Conservation (phyloP, 1,140 invertebrate genomes). For the Pachypeltis micranthus region DNA sequence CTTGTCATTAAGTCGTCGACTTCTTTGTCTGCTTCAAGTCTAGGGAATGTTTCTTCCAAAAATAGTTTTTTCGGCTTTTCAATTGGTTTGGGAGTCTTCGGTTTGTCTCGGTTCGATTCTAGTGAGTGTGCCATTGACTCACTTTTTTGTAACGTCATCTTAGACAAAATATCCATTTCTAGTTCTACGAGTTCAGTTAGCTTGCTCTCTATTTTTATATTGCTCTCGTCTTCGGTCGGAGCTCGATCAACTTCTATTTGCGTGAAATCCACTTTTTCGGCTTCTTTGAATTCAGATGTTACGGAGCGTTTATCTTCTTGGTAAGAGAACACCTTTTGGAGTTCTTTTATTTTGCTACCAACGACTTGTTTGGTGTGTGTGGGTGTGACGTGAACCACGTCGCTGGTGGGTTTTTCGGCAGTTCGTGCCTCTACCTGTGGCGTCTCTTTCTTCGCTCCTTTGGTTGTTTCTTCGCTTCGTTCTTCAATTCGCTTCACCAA, state of each 20-base stretch:
- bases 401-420: slow-evolving; percentile 7
- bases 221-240: slow-evolving; percentile 21
- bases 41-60: slow-evolving; percentile 12
- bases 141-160: slow-evolving; percentile 23
- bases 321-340: slow-evolving; percentile 37
- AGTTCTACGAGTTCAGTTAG: slow-evolving; percentile 27
- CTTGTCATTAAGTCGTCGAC: no score
- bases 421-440: slow-evolving; percentile 13
- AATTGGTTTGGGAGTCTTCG: neutral
- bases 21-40: slow-evolving; percentile 7
- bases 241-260: slow-evolving; percentile 21
- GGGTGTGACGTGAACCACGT: slow-evolving; percentile 10
- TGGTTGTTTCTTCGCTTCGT: slow-evolving; percentile 22
- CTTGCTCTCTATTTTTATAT: slow-evolving; percentile 22
- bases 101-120: slow-evolving; percentile 36
- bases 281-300: slow-evolving; percentile 13
- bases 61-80: neutral
- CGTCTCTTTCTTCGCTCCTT: slow-evolving; percentile 17
- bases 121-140: slow-evolving; percentile 26
- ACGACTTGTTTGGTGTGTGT: slow-evolving; percentile 31
- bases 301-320: slow-evolving; percentile 7
- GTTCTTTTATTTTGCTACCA: slow-evolving; percentile 37
- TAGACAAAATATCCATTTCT: slow-evolving; percentile 26
- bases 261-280: slow-evolving; percentile 18
- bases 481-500: slow-evolving; percentile 38